phyloP scores from a whole-genome alignment of 2,113 vertebrate genomes.

The Cricetomys ansorgei region DNA sequence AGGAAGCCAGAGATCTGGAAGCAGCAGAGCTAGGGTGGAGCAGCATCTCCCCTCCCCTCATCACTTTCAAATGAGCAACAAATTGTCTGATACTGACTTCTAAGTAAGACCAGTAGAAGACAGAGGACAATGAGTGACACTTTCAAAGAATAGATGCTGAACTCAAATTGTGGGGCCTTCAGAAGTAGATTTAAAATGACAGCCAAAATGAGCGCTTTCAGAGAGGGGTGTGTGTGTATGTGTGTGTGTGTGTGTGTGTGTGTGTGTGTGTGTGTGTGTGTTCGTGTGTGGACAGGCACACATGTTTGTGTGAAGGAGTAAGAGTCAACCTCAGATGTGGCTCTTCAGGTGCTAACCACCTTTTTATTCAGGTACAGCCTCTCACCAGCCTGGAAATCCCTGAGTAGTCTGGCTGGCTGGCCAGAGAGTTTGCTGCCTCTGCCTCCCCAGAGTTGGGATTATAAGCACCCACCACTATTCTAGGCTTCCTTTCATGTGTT shows the following conservation, averaged over 20 bases:
- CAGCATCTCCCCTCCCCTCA: accelerated
- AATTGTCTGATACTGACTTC: not conserved
- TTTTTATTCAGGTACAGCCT: not conserved
- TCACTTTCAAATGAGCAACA: not conserved
- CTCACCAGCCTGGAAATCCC: not conserved
- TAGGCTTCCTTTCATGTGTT: not conserved
- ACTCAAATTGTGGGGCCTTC: not conserved
- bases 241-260: not conserved
- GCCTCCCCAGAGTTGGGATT: not conserved
- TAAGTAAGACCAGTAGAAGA: not conserved
- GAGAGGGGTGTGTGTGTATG: not conserved
- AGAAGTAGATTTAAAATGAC: not conserved
- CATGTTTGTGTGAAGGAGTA: too few relatives aligned
- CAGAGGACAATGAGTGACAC: not conserved
- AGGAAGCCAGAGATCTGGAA: not conserved
- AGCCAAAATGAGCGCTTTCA: not conserved
- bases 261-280: not conserved
- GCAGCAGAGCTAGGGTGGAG: not conserved
- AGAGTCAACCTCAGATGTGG: not conserved
- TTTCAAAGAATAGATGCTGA: not conserved
- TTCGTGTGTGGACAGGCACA: not conserved
- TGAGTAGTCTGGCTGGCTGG: not conserved
- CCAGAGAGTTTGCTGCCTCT: not conserved
- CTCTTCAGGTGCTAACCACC: not conserved
- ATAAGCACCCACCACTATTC: not conserved